phyloP scores from a whole-genome alignment of 2,113 vertebrate genomes.

The Thinocorus orbignyianus region DNA sequence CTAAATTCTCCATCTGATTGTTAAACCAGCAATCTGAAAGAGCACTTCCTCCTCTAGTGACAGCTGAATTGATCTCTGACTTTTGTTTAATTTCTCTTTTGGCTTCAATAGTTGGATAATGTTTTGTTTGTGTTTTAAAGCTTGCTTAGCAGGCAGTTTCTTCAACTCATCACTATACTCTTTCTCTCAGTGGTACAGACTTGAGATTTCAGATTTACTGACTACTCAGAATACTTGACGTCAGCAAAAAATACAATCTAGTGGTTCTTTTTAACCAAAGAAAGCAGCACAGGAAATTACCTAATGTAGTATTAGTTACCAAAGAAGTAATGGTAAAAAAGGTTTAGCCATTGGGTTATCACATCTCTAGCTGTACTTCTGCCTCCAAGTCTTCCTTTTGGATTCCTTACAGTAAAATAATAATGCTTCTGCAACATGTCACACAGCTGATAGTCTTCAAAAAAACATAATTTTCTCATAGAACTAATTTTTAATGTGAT shows the following conservation, averaged over 20 bases:
- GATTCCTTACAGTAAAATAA: neutral
- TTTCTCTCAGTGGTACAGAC: neutral
- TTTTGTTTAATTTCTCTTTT: slow-evolving; percentile 37
- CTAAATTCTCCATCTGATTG: slow-evolving; percentile 28
- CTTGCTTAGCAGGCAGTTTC: slow-evolving; percentile 6
- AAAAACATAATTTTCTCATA: neutral
- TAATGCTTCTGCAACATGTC: neutral
- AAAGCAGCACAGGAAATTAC: neutral
- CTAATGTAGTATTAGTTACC: neutral
- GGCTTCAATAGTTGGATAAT: neutral
- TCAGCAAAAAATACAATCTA: neutral
- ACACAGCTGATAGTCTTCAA: neutral
- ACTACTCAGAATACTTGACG: neutral
- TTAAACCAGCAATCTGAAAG: slow-evolving; percentile 39
- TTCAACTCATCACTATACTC: neutral
- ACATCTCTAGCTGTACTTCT: neutral
- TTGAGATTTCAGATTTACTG: neutral
- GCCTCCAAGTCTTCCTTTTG: neutral
- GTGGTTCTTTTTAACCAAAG: neutral
- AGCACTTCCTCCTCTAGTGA: neutral
- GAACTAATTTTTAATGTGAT: neutral
- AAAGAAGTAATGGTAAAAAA: neutral
- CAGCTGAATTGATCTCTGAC: neutral
- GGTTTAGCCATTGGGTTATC: neutral
- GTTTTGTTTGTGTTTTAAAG: slow-evolving; percentile 16